Evolutionary conservation across 2,888 invertebrate genomes (phyloP), one percentile per base, ranked within the genome.

Genomic region (Myathropa florea): DNA sequence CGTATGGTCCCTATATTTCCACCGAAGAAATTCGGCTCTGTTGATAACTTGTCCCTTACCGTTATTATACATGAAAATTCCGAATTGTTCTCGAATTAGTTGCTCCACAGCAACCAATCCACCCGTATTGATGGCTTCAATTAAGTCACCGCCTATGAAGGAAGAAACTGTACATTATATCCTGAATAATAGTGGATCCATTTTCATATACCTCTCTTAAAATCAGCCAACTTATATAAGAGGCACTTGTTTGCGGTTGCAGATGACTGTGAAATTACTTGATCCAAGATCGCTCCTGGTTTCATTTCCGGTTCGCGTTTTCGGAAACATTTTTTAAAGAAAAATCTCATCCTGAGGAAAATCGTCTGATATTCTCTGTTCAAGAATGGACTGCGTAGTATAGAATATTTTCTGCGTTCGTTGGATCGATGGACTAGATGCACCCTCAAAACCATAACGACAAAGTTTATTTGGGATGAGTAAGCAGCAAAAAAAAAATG

Each of bases 1-100:
- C 88, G 96, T 96, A 89, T 96, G 95, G 90, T 97, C 97, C 36
- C 97, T 94, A 91, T 96, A 97, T 92, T 97, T 97, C 98, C 98
- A 98, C 26, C 97, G 94, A 14, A 98, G 92, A 90, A 97, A 97
- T 91, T 98, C 98, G 0, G 97, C 96, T 28, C 97, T 94, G 92
- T 97, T 97, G 89, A 98, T 97, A 75, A 95, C 94, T 90, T 97
- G 95, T 0, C 97, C 97, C 89, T 96, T 95, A 1, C 98, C 98
- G 60, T 96, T 95, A 70, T 95, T 95, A 91, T 98, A 98, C 96
- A 97, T 97, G 90, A 98, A 95, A 9, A 97, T 95, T 0, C 96
- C 95, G 90, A 98, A 97, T 91, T 98, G 97, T 84, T 97, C 97
- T 9, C 96, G 94, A 71, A 98, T 96, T 70, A 97, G 92, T 91